A percentile compares a stretch with the other conserved stretches of the same genome.
phyloP scores from a whole-genome alignment of 2,888 invertebrate genomes.

The Nomada hirtipes region DNA sequence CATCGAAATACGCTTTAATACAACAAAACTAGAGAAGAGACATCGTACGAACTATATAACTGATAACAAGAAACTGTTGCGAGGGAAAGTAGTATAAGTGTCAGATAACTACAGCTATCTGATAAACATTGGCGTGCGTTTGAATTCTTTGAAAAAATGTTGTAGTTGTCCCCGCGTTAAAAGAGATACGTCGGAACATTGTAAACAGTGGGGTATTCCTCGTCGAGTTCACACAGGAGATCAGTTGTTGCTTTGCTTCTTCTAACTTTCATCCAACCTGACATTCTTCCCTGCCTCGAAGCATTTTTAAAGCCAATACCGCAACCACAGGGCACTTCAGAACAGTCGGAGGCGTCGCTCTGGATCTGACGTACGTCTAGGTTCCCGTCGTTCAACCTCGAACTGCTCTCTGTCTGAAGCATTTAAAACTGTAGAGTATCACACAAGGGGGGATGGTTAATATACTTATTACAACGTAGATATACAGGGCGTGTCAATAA shows the following conservation, averaged over 20 bases:
- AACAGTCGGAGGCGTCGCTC: slow-evolving; percentile 29
- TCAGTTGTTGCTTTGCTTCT: slow-evolving; percentile 39
- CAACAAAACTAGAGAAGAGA: not conserved
- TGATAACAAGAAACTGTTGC: not conserved
- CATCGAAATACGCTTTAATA: not conserved
- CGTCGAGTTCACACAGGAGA: slow-evolving; percentile 24
- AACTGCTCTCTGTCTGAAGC: slow-evolving; percentile 66
- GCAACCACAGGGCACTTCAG: slow-evolving; percentile 27
- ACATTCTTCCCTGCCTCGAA: slow-evolving; percentile 38
- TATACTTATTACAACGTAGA: not conserved
- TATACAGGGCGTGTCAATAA: too few species aligned
- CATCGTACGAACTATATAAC: not conserved
- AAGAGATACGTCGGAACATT: not conserved
- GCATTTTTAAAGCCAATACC: slow-evolving; percentile 27
- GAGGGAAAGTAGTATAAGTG: too few species aligned
- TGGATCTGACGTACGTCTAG: slow-evolving; percentile 23
- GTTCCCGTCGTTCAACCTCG: slow-evolving; percentile 44
- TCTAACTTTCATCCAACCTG: slow-evolving; percentile 69
- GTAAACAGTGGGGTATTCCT: not conserved
- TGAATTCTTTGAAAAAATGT: not conserved
- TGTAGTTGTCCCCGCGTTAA: too few species aligned
- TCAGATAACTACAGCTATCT: not conserved
- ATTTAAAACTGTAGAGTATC: slow-evolving; percentile 44
- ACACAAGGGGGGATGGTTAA: not conserved
- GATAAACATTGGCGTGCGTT: slow-evolving; percentile 40